Evolutionary conservation across 2,888 invertebrate species (phyloP), one percentile per base, ranked within the genome.

Genomic region (Drosophila phalerata): DNA sequence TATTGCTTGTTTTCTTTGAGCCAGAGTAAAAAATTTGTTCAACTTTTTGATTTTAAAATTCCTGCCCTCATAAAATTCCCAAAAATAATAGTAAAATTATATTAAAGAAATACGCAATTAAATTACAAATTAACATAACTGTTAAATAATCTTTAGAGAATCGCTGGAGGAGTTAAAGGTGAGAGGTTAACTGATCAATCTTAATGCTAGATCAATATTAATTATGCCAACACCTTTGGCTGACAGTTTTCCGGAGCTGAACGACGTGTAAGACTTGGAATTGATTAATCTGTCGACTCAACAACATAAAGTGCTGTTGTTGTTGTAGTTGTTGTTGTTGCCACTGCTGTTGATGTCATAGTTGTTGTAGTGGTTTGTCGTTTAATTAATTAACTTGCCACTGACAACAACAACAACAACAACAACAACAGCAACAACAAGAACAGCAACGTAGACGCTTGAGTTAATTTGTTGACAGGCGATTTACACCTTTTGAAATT

Each of bases 391-490:
- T 81, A 80, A 74, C 63, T 79, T 74, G 81, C 73, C 76, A 72
- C 68, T 53, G 70, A 66, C 61, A 66, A 69, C 66, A 49, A 56
- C 63, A 60, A 45, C 75, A 56, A 9, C 52, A 72, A 15, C 28
- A 28, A 5, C 28, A 28, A 28, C 3, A 28, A 6, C 28, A 28
- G 5, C 28, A 61, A 38, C 53, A 51, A 8, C 57, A 48, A 25
- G 40, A 61, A 22, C 49, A 55, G 13, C 57, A 48, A 51, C 40
- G 37, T 47, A 30, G n/a, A 62, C 43, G 77, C 67, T 74, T 60
- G 81, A 76, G 78, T 84, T 86, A 88, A 88, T 88, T 84, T 85
- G 85, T 79, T 79, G 88, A 85, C 89, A 86, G 88, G 64, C 86
- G 70, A 76, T 84, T 89, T 78, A 81, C 86, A 81, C 71, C 66